A percentile compares a stretch with the other conserved stretches of the same genome.
These are phyloP conservation scores for Drosophila pruinosa DNA, from an alignment of 1,140 invertebrate genomes.

Conservation along the genomic window DNA sequence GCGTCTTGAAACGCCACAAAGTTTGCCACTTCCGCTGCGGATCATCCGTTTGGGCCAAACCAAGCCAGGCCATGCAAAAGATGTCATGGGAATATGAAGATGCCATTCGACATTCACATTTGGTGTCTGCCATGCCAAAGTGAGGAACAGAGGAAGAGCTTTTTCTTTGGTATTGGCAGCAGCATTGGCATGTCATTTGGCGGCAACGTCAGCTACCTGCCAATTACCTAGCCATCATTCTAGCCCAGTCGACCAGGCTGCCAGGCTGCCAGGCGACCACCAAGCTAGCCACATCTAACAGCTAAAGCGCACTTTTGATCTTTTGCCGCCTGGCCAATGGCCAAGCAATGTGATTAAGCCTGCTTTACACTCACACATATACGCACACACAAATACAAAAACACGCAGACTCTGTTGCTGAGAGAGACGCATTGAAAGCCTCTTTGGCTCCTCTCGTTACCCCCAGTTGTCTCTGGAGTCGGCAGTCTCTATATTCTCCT, in stretches of 20 bases:
- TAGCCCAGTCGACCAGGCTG: slow-evolving; percentile 41
- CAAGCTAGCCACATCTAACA: slow-evolving; percentile 77
- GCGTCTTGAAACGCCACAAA: slow-evolving; percentile 79
- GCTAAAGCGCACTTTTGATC: slow-evolving; percentile 66
- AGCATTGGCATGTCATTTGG: slow-evolving; percentile 74
- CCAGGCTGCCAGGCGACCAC: slow-evolving; percentile 55
- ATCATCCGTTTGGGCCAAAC: slow-evolving; percentile 33
- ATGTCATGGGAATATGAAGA: slow-evolving; percentile 76
- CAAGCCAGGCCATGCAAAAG: no score
- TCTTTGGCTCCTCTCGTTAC: slow-evolving; percentile 50
- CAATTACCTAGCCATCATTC: slow-evolving; percentile 70
- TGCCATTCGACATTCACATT: slow-evolving; percentile 54
- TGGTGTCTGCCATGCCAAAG: slow-evolving; percentile 32
- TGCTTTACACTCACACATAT: slow-evolving; percentile 49
- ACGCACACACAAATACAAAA: not conserved
- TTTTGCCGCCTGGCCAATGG: slow-evolving; percentile 77
- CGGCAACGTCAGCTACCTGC: slow-evolving; percentile 67
- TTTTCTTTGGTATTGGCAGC: slow-evolving; percentile 36
- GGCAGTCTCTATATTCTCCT: no score
- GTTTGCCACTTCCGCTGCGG: slow-evolving; percentile 77
- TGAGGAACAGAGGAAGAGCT: slow-evolving; percentile 62
- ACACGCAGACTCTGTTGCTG: slow-evolving; percentile 4
- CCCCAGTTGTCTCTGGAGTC: not conserved
- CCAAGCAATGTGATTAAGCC: slow-evolving; percentile 82
- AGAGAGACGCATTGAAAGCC: slow-evolving; percentile 11